Percentiles rank a stretch among this genome's conserved stretches.
Evolutionary conservation across 2,797 vertebrate genomes (phyloP).

Genomic region (Champsocephalus esox): DNA sequence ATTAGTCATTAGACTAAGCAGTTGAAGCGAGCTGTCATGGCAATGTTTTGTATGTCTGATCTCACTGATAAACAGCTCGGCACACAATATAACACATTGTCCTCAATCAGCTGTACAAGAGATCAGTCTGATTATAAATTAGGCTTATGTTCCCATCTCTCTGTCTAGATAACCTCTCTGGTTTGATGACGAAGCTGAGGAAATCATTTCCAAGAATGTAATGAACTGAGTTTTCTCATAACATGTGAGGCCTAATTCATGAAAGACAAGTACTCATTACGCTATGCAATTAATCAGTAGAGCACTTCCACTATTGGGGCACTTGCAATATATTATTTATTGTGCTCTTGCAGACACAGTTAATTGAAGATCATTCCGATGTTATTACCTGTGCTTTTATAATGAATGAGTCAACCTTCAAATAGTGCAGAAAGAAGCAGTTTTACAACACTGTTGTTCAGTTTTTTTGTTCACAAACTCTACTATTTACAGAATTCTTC

Average conservation of each 20-base stretch:
- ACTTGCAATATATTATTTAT: not conserved
- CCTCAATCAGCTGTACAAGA: constrained; percentile 18
- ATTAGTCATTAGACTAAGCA: constrained; percentile 23
- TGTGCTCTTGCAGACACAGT: not conserved
- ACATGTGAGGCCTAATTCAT: constrained; percentile 12
- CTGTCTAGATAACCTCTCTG: not conserved
- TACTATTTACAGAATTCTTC: constrained; percentile 59
- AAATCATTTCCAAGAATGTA: not conserved
- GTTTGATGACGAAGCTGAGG: constrained; percentile 1
- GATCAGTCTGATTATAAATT: constrained; percentile 26
- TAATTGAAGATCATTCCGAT: not conserved
- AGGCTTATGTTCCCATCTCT: constrained; percentile 6
- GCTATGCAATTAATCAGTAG: constrained; percentile 1
- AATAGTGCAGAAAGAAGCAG: not conserved
- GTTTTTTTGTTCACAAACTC: constrained; percentile 20
- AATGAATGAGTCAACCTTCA: constrained; percentile 15
- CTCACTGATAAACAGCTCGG: constrained; percentile 30
- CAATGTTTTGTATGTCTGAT: constrained; percentile 9
- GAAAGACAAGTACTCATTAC: constrained; percentile 9
- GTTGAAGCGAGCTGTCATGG: not conserved
- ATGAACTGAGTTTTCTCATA: not conserved
- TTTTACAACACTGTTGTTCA: constrained; percentile 21
- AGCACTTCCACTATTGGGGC: not conserved
- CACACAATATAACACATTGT: constrained; percentile 4
- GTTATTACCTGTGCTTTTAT: not conserved